Evolutionary conservation across 2,888 invertebrate species (phyloP).

Genomic region (Leptinotarsa haldemani): DNA sequence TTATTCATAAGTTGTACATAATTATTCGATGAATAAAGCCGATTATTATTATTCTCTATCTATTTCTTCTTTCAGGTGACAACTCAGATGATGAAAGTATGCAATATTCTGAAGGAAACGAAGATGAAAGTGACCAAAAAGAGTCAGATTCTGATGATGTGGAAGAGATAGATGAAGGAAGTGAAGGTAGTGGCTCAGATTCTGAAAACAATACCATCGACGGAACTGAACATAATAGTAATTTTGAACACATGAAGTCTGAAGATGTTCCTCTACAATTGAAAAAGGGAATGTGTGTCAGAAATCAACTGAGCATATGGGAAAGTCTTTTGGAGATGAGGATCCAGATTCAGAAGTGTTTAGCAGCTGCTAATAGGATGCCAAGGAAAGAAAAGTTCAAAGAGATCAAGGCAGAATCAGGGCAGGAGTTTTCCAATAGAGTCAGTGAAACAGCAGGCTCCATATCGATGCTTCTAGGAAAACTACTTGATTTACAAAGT

Average conservation of each 20-base stretch:
- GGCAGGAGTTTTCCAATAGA: constrained; percentile 68
- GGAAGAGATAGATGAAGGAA: constrained; percentile 29
- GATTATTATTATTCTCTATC: no score
- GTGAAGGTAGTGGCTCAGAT: constrained; percentile 64
- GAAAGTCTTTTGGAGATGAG: constrained; percentile 87
- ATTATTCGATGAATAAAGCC: no score
- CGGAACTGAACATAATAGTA: constrained; percentile 43
- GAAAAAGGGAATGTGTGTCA: constrained; percentile 75
- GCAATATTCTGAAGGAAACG: constrained; percentile 33
- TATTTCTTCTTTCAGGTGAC: background rate
- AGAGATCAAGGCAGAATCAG: constrained; percentile 61
- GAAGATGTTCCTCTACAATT: constrained; percentile 70
- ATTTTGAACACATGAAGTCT: constrained; percentile 71
- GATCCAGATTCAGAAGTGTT: constrained; percentile 87
- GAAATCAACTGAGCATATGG: constrained; percentile 82
- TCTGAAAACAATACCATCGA: constrained; percentile 41
- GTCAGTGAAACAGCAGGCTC: constrained; percentile 69
- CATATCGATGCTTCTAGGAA: constrained; percentile 73
- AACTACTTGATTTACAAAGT: constrained; percentile 73
- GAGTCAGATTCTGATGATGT: constrained; percentile 47
- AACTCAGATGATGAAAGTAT: constrained; percentile 45
- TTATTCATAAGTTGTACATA: no score
- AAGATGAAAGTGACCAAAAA: constrained; percentile 10
- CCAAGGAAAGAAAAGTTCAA: constrained; percentile 74
- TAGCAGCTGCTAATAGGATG: constrained; percentile 81